A percentile compares a stretch with the other conserved stretches of the same genome.
These are phyloP conservation scores for Perca fluviatilis DNA, from an alignment of 2,113 vertebrate genomes.

Conservation along the genomic window DNA sequence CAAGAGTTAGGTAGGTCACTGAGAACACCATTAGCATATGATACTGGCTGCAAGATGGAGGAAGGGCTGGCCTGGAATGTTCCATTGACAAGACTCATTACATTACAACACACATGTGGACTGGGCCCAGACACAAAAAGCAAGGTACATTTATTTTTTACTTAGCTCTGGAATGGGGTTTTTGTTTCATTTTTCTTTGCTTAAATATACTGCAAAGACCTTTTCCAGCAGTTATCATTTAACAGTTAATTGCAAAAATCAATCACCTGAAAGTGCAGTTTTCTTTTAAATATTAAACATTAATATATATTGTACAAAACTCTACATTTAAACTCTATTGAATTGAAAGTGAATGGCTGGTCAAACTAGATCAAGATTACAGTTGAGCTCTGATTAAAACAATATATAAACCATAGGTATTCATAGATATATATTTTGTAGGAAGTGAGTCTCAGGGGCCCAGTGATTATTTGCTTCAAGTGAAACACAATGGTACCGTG, in stretches of 20 bases:
- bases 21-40: neutral
- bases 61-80: neutral
- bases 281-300: constrained; percentile 3
- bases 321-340: neutral
- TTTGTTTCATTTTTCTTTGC: neutral
- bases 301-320: neutral
- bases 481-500: neutral
- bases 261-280: neutral
- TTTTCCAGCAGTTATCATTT: neutral
- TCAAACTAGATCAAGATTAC: neutral
- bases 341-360: neutral
- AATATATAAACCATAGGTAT: neutral
- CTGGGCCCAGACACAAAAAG: neutral
- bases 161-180: neutral
- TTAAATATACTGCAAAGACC: neutral
- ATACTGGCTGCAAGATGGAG: neutral
- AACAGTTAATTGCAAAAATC: neutral
- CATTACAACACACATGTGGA: neutral
- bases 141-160: neutral
- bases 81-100: neutral
- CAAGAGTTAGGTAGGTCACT: neutral
- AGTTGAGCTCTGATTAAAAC: neutral
- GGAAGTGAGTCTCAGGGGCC: neutral
- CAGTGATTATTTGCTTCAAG: neutral
- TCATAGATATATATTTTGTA: neutral